Conservation (phyloP, 2,888 invertebrate genomes). For the Timandra comae region DNA sequence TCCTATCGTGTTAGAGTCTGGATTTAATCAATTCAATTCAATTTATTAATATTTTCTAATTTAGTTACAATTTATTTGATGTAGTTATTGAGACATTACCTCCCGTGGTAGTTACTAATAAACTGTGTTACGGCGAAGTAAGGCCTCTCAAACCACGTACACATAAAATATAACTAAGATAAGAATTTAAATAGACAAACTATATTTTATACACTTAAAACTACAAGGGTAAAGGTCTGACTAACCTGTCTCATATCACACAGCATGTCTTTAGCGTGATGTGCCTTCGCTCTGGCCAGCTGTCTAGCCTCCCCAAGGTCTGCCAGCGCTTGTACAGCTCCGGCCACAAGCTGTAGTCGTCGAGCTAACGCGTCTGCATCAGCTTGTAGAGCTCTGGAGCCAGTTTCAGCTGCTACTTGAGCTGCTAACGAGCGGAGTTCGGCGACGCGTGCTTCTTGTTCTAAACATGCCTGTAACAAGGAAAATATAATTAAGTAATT, state of each 20-base stretch:
- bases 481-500: too few species aligned
- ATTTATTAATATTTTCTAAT: too few species aligned
- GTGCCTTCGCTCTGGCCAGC: conserved; percentile 71
- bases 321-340: conserved; percentile 83
- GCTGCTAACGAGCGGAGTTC: conserved; percentile 86
- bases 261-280: conserved; percentile 80
- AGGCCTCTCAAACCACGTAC: too few species aligned
- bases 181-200: too few species aligned
- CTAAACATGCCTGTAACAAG: conserved; percentile 81
- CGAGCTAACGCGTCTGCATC: conserved; percentile 87
- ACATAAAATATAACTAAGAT: too few species aligned
- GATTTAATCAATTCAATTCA: too few species aligned
- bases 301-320: conserved; percentile 86
- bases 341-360: conserved; percentile 84
- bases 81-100: too few species aligned
- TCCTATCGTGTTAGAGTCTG: too few species aligned
- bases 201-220: too few species aligned
- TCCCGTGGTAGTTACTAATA: too few species aligned
- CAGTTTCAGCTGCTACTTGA: conserved; percentile 87
- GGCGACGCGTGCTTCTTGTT: conserved; percentile 83
- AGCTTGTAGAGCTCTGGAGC: conserved; percentile 83
- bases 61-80: too few species aligned
- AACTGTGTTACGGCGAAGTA: too few species aligned
- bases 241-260: conserved; percentile 86
- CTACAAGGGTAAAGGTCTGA: background rate